Percentiles rank a stretch among this genome's conserved stretches.
phyloP scores from a whole-genome alignment of 2,113 vertebrate genomes.

The Leiothrix lutea region DNA sequence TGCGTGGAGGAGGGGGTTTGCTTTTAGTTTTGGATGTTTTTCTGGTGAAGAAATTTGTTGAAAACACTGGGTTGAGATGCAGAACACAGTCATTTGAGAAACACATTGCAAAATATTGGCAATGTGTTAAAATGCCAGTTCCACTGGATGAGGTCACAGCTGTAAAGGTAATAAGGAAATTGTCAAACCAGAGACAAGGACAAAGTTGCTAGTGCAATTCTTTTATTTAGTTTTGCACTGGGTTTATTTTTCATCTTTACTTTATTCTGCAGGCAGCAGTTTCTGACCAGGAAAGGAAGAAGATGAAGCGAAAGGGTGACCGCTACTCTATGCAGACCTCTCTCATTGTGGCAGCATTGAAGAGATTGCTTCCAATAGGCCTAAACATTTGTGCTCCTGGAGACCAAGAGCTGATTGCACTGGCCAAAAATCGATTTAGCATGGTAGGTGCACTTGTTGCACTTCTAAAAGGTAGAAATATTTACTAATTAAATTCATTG shows the following conservation, averaged over 20 bases:
- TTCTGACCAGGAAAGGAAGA: conserved; percentile 95
- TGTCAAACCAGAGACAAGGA: neutral
- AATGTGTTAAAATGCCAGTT: neutral
- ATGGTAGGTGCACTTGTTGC: conserved; percentile 72
- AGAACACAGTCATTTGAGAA: neutral
- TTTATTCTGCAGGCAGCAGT: conserved; percentile 80
- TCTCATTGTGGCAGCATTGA: conserved; percentile 91
- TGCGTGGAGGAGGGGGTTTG: neutral
- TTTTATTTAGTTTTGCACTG: neutral
- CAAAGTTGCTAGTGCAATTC: neutral
- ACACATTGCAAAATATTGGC: neutral
- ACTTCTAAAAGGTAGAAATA: neutral
- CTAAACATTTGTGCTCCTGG: conserved; percentile 93
- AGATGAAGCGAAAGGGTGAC: conserved; percentile 91
- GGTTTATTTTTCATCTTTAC: neutral
- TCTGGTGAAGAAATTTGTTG: neutral
- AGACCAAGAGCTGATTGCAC: conserved; percentile 91
- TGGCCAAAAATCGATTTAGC: conserved; percentile 90
- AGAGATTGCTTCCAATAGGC: conserved; percentile 90
- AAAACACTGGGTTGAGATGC: neutral
- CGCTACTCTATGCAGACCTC: conserved; percentile 93
- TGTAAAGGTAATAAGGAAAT: neutral
- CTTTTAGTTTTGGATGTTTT: neutral
- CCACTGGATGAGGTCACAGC: neutral
- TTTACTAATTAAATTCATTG: neutral